phyloP scores from a whole-genome alignment of 2,113 vertebrate genomes.

The Hyperoodon ampullatus region DNA sequence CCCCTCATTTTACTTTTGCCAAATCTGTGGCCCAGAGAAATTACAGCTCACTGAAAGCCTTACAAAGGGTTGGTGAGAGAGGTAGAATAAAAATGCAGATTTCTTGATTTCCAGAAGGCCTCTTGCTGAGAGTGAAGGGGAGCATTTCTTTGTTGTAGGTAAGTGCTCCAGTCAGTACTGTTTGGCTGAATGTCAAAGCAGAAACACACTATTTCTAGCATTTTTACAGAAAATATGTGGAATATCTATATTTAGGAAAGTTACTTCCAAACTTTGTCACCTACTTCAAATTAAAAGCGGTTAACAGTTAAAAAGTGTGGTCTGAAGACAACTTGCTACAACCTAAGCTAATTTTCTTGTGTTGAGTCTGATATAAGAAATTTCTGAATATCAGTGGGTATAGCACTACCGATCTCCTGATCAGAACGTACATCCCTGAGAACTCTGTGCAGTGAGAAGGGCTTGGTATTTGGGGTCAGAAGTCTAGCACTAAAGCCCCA shows the following conservation, averaged over 20 bases:
- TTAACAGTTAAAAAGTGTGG: background rate
- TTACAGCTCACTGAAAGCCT: background rate
- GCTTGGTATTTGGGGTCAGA: background rate
- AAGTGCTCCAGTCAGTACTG: background rate
- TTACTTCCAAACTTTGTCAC: background rate
- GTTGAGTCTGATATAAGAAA: background rate
- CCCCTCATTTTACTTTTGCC: background rate
- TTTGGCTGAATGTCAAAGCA: background rate
- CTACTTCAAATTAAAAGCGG: background rate
- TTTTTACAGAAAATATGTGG: background rate
- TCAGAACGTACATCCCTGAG: background rate
- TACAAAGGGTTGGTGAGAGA: background rate
- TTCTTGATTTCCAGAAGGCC: background rate
- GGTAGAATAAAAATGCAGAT: background rate
- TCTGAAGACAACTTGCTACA: background rate
- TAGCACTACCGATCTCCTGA: background rate
- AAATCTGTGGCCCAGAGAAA: background rate
- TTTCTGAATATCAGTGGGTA: background rate
- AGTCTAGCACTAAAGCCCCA: background rate
- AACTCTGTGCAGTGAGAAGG: background rate
- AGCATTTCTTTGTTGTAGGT: background rate
- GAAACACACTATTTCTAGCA: background rate
- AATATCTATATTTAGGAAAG: background rate
- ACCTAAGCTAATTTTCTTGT: background rate
- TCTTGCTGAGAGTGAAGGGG: background rate